A percentile compares a stretch with the other conserved stretches of the same genome.
These are phyloP conservation scores for Cynopterus brachyotis DNA, from an alignment of 2,113 vertebrate genomes.

Conservation along the genomic window DNA sequence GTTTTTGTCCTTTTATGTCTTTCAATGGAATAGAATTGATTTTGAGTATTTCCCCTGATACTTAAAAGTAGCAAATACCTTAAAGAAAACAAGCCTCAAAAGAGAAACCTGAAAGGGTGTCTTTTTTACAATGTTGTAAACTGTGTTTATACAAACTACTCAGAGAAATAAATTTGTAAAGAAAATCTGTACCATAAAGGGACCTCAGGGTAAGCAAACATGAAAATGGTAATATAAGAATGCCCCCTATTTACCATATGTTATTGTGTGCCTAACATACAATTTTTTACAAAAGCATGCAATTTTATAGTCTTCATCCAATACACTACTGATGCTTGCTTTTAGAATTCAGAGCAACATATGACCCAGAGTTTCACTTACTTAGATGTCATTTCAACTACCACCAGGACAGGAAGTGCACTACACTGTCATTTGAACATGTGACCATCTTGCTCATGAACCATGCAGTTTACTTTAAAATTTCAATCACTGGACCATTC, in stretches of 20 bases:
- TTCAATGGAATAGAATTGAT: slow-evolving; percentile 34
- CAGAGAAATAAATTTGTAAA: slow-evolving; percentile 35
- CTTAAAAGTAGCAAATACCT: slow-evolving; percentile 48
- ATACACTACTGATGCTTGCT: not conserved
- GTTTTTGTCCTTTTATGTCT: slow-evolving; percentile 29
- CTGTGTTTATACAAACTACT: slow-evolving; percentile 48
- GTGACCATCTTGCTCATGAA: not conserved
- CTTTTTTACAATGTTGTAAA: slow-evolving; percentile 30
- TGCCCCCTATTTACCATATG: not conserved
- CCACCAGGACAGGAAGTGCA: not conserved
- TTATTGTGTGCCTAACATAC: slow-evolving; percentile 43
- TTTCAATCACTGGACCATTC: not conserved
- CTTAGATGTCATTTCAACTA: not conserved
- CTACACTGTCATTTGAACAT: not conserved
- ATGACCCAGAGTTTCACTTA: not conserved
- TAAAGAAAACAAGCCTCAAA: slow-evolving; percentile 57
- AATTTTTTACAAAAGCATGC: not conserved
- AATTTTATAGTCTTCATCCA: not conserved
- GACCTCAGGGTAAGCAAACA: slow-evolving; percentile 43
- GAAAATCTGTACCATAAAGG: slow-evolving; percentile 25
- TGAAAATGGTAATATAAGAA: slow-evolving; percentile 4
- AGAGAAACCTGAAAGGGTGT: not conserved
- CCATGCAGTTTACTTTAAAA: not conserved
- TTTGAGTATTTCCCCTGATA: slow-evolving; percentile 56
- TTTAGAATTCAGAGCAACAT: not conserved